Evolutionary conservation across 2,888 invertebrate genomes (phyloP).

Genomic region (Apodemia mormo): DNA sequence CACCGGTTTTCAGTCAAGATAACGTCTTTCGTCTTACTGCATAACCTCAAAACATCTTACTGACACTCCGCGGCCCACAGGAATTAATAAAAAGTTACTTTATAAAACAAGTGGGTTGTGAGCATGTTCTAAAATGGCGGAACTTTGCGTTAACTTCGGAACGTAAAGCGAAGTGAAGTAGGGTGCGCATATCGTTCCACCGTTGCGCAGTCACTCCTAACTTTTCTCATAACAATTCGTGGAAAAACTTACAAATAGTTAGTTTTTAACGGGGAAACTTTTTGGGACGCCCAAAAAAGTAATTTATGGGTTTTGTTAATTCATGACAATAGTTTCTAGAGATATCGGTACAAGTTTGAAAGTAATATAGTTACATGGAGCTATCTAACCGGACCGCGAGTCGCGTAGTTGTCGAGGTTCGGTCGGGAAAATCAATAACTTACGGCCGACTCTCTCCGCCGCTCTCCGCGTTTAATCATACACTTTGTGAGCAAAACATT

Average conservation of each 20-base stretch:
- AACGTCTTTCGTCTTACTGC: slow-evolving; percentile 67
- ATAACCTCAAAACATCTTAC: slow-evolving; percentile 82
- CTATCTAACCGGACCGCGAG: slow-evolving; percentile 62
- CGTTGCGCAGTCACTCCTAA: slow-evolving; percentile 69
- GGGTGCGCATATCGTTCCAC: slow-evolving; percentile 66
- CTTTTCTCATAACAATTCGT: slow-evolving; percentile 68
- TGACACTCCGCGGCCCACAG: slow-evolving; percentile 81
- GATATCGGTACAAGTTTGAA: slow-evolving; percentile 51
- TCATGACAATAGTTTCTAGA: slow-evolving; percentile 54
- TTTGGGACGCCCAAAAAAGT: slow-evolving; percentile 49
- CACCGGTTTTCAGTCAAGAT: slow-evolving; percentile 59
- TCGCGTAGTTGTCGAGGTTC: slow-evolving; percentile 74
- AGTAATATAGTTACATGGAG: slow-evolving; percentile 55
- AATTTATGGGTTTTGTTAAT: slow-evolving; percentile 40
- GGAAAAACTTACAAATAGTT: slow-evolving; percentile 60
- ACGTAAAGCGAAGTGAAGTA: slow-evolving; percentile 81
- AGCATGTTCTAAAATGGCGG: slow-evolving; percentile 83
- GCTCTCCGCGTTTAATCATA: slow-evolving; percentile 82
- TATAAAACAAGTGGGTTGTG: slow-evolving; percentile 83
- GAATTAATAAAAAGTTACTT: slow-evolving; percentile 84
- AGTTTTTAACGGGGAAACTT: slow-evolving; percentile 51
- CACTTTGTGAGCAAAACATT: slow-evolving; percentile 82
- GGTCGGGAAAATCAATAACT: slow-evolving; percentile 82
- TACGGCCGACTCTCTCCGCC: slow-evolving; percentile 80
- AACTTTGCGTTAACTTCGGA: slow-evolving; percentile 82